A percentile compares a stretch with the other conserved stretches of the same genome.
Evolutionary conservation across 2,113 vertebrate genomes (phyloP).

Genomic region (Parus major): DNA sequence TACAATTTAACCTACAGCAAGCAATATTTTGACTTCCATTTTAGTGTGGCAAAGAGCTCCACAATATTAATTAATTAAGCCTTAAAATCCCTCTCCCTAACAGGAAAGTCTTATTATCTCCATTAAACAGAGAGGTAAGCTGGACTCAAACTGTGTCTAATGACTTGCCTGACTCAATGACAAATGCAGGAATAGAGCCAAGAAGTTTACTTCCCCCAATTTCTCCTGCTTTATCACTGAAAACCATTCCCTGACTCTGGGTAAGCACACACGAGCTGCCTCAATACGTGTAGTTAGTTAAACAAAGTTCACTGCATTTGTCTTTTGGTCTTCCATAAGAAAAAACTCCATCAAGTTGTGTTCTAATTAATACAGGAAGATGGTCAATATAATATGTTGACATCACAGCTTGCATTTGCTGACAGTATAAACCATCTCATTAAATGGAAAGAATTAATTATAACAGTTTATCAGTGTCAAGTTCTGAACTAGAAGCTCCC

Average conservation of each 20-base stretch:
- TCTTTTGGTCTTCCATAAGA: background rate
- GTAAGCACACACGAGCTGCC: background rate
- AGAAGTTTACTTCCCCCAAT: slow-evolving; percentile 15
- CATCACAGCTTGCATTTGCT: slow-evolving; percentile 23
- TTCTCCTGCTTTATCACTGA: slow-evolving; percentile 39
- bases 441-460: slow-evolving; percentile 47
- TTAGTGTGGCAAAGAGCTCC: background rate
- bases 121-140: slow-evolving; percentile 51
- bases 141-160: slow-evolving; percentile 13
- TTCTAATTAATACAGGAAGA: slow-evolving; percentile 34
- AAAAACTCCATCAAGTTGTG: background rate
- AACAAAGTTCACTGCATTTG: background rate
- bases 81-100: background rate
- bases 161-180: slow-evolving; percentile 18
- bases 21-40: slow-evolving; percentile 25
- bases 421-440: background rate
- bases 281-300: rapidly evolving
- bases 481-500: background rate
- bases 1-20: background rate
- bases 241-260: slow-evolving; percentile 8
- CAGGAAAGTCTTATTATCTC: slow-evolving; percentile 35
- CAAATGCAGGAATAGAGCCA: slow-evolving; percentile 47
- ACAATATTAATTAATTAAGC: slow-evolving; percentile 41
- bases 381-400: slow-evolving; percentile 20
- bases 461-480: slow-evolving; percentile 43